phyloP scores from a whole-genome alignment of 2,888 invertebrate genomes.

The Arctia plantaginis region DNA sequence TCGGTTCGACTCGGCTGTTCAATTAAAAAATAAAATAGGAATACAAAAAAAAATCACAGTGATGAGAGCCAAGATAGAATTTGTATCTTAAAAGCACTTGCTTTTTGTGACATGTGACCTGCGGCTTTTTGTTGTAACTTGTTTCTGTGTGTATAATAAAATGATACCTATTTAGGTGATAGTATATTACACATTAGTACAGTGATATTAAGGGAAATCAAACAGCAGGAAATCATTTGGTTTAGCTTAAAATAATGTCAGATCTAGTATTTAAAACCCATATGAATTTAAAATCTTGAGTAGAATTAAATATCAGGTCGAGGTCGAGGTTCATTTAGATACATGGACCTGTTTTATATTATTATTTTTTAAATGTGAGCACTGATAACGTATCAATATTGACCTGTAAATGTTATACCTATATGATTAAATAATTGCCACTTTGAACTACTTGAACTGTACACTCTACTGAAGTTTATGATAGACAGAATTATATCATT shows the following conservation, averaged over 20 bases:
- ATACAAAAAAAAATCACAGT: no score
- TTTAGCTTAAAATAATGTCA: background rate
- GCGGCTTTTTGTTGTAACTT: no score
- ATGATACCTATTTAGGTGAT: no score
- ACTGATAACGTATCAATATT: background rate
- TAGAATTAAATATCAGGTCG: background rate
- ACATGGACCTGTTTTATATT: background rate
- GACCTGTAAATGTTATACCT: background rate
- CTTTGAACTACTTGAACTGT: background rate
- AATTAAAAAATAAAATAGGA: no score
- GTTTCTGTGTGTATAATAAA: no score
- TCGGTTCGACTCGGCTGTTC: no score
- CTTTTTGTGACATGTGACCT: no score
- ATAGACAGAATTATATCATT: background rate
- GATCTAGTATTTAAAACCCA: background rate
- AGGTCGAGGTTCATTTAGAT: background rate
- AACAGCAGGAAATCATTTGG: background rate
- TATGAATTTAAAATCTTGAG: background rate
- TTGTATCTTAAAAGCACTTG: background rate
- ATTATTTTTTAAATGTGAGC: background rate
- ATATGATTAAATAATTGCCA: background rate
- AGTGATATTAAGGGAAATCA: background rate
- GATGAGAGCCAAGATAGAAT: background rate
- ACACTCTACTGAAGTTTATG: background rate
- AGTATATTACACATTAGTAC: no score